These are phyloP conservation scores for Trematomus bernacchii DNA, from an alignment of 2,797 vertebrate genomes.

Conservation along the genomic window DNA sequence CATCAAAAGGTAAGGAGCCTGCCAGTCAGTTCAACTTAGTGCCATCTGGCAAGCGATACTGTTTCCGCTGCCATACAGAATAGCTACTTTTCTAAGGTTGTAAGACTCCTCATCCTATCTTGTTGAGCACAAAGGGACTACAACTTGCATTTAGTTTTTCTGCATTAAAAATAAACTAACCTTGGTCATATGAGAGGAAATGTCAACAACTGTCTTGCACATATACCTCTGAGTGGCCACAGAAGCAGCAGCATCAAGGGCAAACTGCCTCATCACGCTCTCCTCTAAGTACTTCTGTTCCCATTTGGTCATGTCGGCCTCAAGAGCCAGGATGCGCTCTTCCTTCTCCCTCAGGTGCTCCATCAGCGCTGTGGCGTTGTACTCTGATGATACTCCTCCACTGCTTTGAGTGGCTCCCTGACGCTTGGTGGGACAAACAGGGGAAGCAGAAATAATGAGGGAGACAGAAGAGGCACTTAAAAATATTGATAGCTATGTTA, in stretches of 20 bases:
- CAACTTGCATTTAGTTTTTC: no score
- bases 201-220: background rate
- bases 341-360: conserved; percentile 97
- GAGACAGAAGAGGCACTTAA: background rate
- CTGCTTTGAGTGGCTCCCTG: conserved; percentile 89
- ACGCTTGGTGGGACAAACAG: conserved; percentile 80
- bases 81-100: no score
- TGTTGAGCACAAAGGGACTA: no score
- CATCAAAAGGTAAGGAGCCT: no score
- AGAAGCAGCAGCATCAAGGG: conserved; percentile 94
- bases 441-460: background rate
- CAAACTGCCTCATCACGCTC: conserved; percentile 98
- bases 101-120: no score
- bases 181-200: background rate
- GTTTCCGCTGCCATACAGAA: no score
- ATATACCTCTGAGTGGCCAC: conserved; percentile 95
- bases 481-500: background rate
- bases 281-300: conserved; percentile 99
- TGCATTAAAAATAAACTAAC: background rate
- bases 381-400: conserved; percentile 80
- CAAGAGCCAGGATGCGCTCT: conserved; percentile 95
- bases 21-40: no score
- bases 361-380: conserved; percentile 92
- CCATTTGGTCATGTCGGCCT: conserved; percentile 99
- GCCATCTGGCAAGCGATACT: no score